Percentiles rank a stretch among this genome's conserved stretches.
phyloP scores from a whole-genome alignment of 2,888 invertebrate genomes.

The Automeris io region DNA sequence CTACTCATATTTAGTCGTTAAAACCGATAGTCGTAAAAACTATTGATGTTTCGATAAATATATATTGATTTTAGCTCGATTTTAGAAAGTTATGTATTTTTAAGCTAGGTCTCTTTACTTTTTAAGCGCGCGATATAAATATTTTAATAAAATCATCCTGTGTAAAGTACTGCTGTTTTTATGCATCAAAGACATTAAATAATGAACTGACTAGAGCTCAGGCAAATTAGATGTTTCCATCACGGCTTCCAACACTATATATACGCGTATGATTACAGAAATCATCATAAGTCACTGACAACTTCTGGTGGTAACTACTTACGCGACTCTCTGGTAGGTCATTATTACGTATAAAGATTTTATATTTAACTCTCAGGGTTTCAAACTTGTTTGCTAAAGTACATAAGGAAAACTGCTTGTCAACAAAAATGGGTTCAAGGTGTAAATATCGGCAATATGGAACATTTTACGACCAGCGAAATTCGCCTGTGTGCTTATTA shows the following conservation, averaged over 20 bases:
- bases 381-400: not conserved
- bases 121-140: too few relatives aligned
- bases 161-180: constrained; percentile 28
- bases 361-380: not conserved
- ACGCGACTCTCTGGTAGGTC: constrained; percentile 35
- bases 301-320: constrained; percentile 30
- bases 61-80: too few relatives aligned
- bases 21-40: too few relatives aligned
- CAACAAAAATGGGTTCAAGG: not conserved
- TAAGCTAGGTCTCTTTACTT: too few relatives aligned
- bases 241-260: constrained; percentile 43
- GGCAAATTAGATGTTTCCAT: constrained; percentile 58
- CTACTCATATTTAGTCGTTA: too few relatives aligned
- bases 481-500: not conserved
- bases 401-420: not conserved
- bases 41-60: too few relatives aligned
- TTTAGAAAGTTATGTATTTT: too few relatives aligned
- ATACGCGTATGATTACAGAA: constrained; percentile 40
- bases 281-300: constrained; percentile 46
- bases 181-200: constrained; percentile 45
- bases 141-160: constrained; percentile 17
- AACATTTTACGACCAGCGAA: not conserved
- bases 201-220: constrained; percentile 45
- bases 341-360: constrained; percentile 2
- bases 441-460: not conserved